These are phyloP conservation scores for Osedax fenrisi DNA, from an alignment of 2,888 invertebrate genomes.

Conservation along the genomic window DNA sequence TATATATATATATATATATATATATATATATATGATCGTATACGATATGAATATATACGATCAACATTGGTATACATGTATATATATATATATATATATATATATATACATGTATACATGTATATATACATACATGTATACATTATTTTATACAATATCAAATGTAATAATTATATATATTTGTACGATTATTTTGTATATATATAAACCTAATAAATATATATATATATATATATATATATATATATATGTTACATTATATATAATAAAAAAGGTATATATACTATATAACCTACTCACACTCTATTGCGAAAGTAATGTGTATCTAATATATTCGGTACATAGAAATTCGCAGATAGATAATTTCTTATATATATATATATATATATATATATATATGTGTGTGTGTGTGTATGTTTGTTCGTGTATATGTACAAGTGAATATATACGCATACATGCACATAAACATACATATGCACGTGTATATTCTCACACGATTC, in stretches of 20 bases:
- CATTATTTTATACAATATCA: background rate
- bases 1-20: too few species aligned
- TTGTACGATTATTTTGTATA: too few species aligned
- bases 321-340: too few species aligned
- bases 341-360: too few species aligned
- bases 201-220: background rate
- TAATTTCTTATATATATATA: background rate
- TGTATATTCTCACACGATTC: background rate
- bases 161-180: too few species aligned
- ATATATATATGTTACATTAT: background rate
- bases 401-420: background rate
- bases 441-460: background rate
- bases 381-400: background rate
- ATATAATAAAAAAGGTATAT: background rate
- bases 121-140: background rate
- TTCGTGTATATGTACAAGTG: background rate
- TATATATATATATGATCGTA: too few species aligned
- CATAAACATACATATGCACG: background rate
- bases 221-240: background rate
- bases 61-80: slow-evolving; percentile 4
- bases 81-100: slow-evolving; percentile 24
- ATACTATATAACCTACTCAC: too few species aligned
- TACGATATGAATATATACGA: too few species aligned
- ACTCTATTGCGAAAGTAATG: too few species aligned
- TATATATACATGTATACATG: slow-evolving; percentile 22